phyloP scores from a whole-genome alignment of 2,113 vertebrate genomes.

The Equus quagga region DNA sequence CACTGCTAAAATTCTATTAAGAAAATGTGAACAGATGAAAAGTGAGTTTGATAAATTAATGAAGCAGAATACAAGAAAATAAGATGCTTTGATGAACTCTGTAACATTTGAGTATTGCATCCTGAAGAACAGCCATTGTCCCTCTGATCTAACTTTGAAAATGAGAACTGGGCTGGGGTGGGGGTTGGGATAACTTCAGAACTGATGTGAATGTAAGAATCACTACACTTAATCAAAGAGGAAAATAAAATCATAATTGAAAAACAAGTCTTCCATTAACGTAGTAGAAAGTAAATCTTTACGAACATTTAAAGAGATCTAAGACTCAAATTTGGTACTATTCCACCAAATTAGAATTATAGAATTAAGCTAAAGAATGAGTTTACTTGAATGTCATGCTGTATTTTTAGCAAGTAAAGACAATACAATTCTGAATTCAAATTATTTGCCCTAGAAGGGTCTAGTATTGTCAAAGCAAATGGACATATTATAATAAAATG shows the following conservation, averaged over 20 bases:
- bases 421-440: neutral
- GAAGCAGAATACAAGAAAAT: neutral
- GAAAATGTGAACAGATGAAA: neutral
- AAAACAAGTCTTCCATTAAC: neutral
- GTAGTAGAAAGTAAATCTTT: neutral
- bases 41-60: neutral
- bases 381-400: neutral
- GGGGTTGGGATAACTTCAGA: neutral
- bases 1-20: slow-evolving; percentile 1
- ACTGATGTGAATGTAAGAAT: neutral
- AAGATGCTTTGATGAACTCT: neutral
- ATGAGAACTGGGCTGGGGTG: neutral
- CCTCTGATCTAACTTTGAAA: neutral
- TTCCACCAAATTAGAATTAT: neutral
- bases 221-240: neutral
- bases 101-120: neutral
- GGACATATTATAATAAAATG: neutral
- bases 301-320: neutral
- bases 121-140: neutral
- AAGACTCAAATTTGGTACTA: neutral
- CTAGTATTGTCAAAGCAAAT: neutral
- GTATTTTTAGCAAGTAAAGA: neutral
- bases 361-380: neutral
- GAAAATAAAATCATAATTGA: neutral
- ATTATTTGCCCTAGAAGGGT: neutral